These are phyloP conservation scores for Holacanthella duospinosa DNA, from an alignment of 2,888 invertebrate genomes.

Conservation along the genomic window DNA sequence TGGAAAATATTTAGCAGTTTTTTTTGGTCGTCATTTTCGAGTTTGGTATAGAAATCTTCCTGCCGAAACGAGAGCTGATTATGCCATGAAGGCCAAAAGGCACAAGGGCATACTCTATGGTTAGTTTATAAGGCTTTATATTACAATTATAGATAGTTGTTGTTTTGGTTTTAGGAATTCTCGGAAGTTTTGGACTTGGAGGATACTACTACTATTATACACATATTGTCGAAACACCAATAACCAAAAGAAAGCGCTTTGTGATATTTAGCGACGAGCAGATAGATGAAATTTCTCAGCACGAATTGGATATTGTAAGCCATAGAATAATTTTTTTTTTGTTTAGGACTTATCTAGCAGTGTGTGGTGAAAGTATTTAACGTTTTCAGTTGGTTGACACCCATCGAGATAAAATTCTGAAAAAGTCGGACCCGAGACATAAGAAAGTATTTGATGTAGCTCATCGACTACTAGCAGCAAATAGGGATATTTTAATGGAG, in stretches of 20 bases:
- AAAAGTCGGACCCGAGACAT: constrained; percentile 23
- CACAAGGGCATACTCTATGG: constrained; percentile 27
- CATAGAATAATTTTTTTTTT: background rate
- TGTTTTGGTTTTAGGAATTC: background rate
- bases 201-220: constrained; percentile 39
- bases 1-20: constrained; percentile 40
- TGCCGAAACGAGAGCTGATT: constrained; percentile 39
- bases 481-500: constrained; percentile 45
- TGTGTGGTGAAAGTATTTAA: background rate
- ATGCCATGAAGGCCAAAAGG: constrained; percentile 14
- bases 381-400: constrained; percentile 40
- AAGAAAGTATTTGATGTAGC: constrained; percentile 43
- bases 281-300: constrained; percentile 25
- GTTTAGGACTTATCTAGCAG: no score
- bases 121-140: constrained; percentile 14
- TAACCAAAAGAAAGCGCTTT: constrained; percentile 47
- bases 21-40: constrained; percentile 42
- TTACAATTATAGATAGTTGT: background rate
- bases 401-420: constrained; percentile 41
- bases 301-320: constrained; percentile 26
- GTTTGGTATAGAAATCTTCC: constrained; percentile 45
- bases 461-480: constrained; percentile 43
- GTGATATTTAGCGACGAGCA: constrained; percentile 42
- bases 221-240: constrained; percentile 47
- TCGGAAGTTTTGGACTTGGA: constrained; percentile 12